Conservation (phyloP, 2,113 vertebrate species). For the Misgurnus mizolepis region DNA sequence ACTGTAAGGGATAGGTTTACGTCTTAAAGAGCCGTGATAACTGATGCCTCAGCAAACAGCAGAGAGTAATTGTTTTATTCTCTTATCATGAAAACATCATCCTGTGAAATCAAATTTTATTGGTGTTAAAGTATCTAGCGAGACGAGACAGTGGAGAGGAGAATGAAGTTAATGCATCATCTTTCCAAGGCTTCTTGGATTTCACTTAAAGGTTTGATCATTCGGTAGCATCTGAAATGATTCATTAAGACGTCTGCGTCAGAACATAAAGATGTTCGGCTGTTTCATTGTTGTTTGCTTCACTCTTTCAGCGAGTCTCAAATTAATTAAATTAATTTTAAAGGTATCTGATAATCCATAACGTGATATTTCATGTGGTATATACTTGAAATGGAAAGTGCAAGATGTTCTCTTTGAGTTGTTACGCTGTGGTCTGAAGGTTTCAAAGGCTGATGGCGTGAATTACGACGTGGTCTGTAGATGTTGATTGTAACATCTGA, state of each 20-base stretch:
- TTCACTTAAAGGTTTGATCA: constrained; percentile 15
- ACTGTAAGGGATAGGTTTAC: too few species aligned
- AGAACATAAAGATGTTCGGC: constrained; percentile 25
- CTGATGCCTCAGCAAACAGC: neutral
- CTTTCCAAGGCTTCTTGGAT: constrained; percentile 42
- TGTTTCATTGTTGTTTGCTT: neutral
- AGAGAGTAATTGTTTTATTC: neutral
- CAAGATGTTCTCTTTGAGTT: constrained; percentile 29
- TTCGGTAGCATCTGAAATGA: constrained; percentile 30
- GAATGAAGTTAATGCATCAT: constrained; percentile 35
- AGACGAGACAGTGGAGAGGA: neutral
- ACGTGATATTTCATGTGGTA: constrained; percentile 43
- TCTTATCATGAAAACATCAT: neutral
- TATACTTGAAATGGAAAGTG: constrained; percentile 36
- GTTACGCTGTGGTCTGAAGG: constrained; percentile 2
- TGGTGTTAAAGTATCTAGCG: neutral
- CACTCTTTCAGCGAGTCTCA: neutral
- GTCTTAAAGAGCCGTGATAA: too few species aligned
- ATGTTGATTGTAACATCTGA: constrained; percentile 50
- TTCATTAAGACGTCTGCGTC: constrained; percentile 21
- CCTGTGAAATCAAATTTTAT: too few species aligned
- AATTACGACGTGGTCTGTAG: constrained; percentile 42
- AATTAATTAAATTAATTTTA: constrained; percentile 54
- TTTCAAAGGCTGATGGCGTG: constrained; percentile 43
- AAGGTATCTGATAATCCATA: constrained; percentile 50